Evolutionary conservation across 1,140 invertebrate genomes (phyloP).

Genomic region (Drosophila prosaltans): DNA sequence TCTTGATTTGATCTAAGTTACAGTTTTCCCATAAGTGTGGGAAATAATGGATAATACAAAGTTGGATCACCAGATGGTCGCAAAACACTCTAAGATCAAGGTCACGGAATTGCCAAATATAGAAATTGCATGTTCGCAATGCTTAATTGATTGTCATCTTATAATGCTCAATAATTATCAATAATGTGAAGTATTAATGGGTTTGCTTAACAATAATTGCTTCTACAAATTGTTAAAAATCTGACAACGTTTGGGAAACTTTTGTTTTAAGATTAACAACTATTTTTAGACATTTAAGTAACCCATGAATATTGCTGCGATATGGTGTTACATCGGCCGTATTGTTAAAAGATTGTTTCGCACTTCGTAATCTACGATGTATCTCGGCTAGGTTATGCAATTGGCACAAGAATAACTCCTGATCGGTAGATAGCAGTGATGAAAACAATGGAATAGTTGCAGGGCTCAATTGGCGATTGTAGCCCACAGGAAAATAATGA

Average conservation of each 20-base stretch:
- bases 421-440: conserved; percentile 21
- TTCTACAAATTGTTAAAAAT: neutral
- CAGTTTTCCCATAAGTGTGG: no score
- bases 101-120: no score
- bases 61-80: no score
- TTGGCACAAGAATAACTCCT: conserved; percentile 25
- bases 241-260: conserved; percentile 12
- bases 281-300: neutral
- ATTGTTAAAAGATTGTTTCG: conserved; percentile 35
- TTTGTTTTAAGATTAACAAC: conserved; percentile 24
- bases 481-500: neutral
- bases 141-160: no score
- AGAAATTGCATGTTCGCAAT: no score
- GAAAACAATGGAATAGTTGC: conserved; percentile 28
- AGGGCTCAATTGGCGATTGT: neutral
- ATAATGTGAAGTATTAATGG: neutral
- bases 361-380: conserved; percentile 22
- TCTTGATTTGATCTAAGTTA: no score
- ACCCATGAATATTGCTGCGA: conserved; percentile 1
- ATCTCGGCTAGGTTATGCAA: conserved; percentile 11
- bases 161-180: no score
- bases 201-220: neutral
- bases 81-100: no score
- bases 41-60: no score
- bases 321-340: conserved; percentile 15